A percentile compares a stretch with the other conserved stretches of the same genome.
Conservation (phyloP, 2,888 invertebrate genomes). For the Adela reaumurella region DNA sequence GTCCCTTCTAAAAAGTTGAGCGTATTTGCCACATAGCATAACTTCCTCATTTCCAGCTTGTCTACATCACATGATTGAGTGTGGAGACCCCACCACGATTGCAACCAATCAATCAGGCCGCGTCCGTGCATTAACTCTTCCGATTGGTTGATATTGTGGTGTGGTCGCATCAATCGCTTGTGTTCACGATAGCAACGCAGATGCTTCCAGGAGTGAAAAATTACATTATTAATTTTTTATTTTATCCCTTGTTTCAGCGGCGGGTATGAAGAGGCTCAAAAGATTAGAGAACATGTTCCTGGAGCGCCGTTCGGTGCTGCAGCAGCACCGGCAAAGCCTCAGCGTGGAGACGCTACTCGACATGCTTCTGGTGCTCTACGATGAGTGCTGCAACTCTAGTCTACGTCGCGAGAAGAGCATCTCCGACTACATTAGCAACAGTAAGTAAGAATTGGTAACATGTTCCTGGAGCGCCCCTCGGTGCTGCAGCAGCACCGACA, state of each 20-base stretch:
- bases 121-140: too few species aligned
- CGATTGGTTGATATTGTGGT: too few species aligned
- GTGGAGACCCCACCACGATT: too few species aligned
- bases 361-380: conserved; percentile 87
- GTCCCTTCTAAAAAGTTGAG: too few species aligned
- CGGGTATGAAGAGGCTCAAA: conserved; percentile 74
- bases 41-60: too few species aligned
- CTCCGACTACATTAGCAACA: conserved; percentile 81
- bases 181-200: not conserved
- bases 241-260: too few species aligned
- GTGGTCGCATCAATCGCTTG: conserved; percentile 6
- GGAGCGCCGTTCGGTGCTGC: conserved; percentile 67
- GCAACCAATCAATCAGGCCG: too few species aligned
- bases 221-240: too few species aligned
- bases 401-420: conserved; percentile 93
- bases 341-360: conserved; percentile 92
- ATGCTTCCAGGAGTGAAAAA: too few species aligned
- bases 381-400: conserved; percentile 96
- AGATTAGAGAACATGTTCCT: conserved; percentile 84
- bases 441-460: conserved; percentile 70
- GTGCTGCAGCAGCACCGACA: conserved; percentile 59
- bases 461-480: conserved; percentile 77
- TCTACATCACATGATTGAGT: too few species aligned
- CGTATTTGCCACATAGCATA: too few species aligned
- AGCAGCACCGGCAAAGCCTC: conserved; percentile 60